Evolutionary conservation across 2,113 vertebrate genomes (phyloP).

Genomic region (Trogon melanurus): DNA sequence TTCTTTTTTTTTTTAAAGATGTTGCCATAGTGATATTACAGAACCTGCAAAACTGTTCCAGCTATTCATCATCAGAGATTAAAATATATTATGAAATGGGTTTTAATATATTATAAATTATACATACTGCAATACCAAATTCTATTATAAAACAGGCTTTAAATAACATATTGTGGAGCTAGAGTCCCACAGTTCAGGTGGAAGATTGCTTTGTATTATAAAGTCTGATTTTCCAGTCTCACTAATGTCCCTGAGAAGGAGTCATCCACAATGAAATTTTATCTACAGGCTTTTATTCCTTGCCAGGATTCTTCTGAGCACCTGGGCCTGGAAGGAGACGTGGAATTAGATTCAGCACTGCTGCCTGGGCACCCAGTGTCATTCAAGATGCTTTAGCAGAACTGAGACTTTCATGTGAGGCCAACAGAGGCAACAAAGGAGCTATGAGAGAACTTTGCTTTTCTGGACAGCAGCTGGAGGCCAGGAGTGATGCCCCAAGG

Average conservation of each 20-base stretch:
- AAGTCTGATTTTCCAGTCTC: conserved; percentile 37
- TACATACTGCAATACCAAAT: conserved; percentile 52
- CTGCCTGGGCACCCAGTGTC: neutral
- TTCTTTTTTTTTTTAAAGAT: conserved; percentile 25
- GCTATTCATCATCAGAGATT: conserved; percentile 65
- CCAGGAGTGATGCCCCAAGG: neutral
- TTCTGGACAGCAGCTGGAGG: neutral
- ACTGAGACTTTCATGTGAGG: neutral
- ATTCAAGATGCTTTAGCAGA: neutral
- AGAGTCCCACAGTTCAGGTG: conserved; percentile 10
- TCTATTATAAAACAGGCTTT: conserved; percentile 65
- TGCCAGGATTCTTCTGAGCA: neutral
- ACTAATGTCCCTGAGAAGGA: neutral
- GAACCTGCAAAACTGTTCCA: conserved; percentile 48
- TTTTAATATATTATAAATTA: conserved; percentile 64
- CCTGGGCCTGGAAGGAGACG: neutral
- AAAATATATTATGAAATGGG: conserved; percentile 67
- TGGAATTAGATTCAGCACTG: neutral
- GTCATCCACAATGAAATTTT: conserved; percentile 27
- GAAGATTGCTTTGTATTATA: conserved; percentile 31
- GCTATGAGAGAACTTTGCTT: neutral
- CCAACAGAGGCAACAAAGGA: neutral
- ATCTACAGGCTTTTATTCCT: conserved; percentile 1
- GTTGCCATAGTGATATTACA: conserved; percentile 50
- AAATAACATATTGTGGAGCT: conserved; percentile 52